phyloP scores from a whole-genome alignment of 2,888 invertebrate species.

The Pristionchus arcanus region DNA sequence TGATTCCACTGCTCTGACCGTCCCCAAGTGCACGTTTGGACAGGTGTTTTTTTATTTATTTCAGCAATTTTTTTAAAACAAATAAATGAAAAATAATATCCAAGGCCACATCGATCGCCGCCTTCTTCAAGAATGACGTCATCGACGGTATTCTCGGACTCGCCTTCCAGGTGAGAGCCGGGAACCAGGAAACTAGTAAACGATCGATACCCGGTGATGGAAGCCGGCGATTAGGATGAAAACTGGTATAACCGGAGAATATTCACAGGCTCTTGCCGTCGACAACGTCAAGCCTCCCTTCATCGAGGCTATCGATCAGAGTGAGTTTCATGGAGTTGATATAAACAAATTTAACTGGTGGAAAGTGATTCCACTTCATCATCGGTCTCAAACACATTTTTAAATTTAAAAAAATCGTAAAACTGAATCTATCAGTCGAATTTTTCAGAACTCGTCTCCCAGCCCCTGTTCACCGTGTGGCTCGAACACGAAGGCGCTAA shows the following conservation, averaged over 20 bases:
- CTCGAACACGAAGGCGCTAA: slow-evolving; percentile 67
- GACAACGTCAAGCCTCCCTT: slow-evolving; percentile 93
- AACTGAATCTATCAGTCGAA: too few species aligned
- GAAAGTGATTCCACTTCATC: too few species aligned
- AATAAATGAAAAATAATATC: not conserved
- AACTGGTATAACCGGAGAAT: not conserved
- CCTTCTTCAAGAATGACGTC: slow-evolving; percentile 67
- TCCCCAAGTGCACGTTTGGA: slow-evolving; percentile 72
- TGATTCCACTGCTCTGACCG: slow-evolving; percentile 60
- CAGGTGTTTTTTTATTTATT: slow-evolving; percentile 58
- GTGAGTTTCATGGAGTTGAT: slow-evolving; percentile 66
- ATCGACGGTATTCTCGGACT: slow-evolving; percentile 74
- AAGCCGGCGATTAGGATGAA: not conserved
- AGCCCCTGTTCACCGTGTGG: slow-evolving; percentile 72
- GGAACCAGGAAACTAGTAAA: not conserved
- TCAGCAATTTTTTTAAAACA: not conserved
- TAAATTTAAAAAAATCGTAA: too few species aligned
- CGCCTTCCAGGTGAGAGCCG: slow-evolving; percentile 60
- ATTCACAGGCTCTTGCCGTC: slow-evolving; percentile 87
- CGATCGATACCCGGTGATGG: not conserved
- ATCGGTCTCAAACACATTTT: not conserved
- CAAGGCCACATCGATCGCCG: slow-evolving; percentile 65
- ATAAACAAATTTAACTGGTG: too few species aligned
- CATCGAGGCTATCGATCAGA: slow-evolving; percentile 91
- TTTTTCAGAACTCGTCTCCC: slow-evolving; percentile 64